Base-by-base conservation (phyloP, 1,140 invertebrate species). In the Sycophaga agraensis region DNA sequence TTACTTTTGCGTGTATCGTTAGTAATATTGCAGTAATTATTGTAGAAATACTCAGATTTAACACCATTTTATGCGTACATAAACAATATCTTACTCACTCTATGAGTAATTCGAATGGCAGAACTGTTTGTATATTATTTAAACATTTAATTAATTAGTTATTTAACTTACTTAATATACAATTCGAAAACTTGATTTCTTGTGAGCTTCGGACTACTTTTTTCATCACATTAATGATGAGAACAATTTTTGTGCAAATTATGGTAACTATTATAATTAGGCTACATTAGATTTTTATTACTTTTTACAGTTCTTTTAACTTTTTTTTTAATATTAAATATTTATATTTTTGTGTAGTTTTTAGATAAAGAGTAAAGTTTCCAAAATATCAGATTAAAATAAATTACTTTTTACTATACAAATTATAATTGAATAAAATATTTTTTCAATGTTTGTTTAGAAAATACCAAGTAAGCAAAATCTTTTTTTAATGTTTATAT, bases 111-210 rank as follows among this genome's bases (percentile, higher is more conserved):
- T 62, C n/a, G 35, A 28, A 48, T 26, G 9, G n/a, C 26, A 28
- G 22, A 60, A n/a, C n/a, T n/a, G n/a, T n/a, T n/a, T n/a, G n/a
- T n/a, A n/a, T n/a, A n/a, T n/a, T n/a, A n/a, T 9, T 50, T 50
- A 19, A 1, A 1, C 49, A 55, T 37, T 60, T 46, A 34, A 66
- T 39, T 19, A 49, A 63, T 65, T 67, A 57, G 37, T 62, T 28
- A n/a, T n/a, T 40, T 54, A n/a, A 53, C 28, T 26, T 50, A 54
- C 35, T 43, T n/a, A 24, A 55, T 55, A 59, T 21, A 55, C 26
- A 37, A 0, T 46, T 46, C 9, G 12, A 53, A 37, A 45, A 28
- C 39, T 53, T 12, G 39, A 53, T 28, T 22, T 7, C 16, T 46
- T 6, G 28, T 37, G 35, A 45, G 24, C 37, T 16, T 53, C 19